Evolutionary conservation across 2,888 invertebrate genomes (phyloP).

Genomic region (Mechanitis messenoides): DNA sequence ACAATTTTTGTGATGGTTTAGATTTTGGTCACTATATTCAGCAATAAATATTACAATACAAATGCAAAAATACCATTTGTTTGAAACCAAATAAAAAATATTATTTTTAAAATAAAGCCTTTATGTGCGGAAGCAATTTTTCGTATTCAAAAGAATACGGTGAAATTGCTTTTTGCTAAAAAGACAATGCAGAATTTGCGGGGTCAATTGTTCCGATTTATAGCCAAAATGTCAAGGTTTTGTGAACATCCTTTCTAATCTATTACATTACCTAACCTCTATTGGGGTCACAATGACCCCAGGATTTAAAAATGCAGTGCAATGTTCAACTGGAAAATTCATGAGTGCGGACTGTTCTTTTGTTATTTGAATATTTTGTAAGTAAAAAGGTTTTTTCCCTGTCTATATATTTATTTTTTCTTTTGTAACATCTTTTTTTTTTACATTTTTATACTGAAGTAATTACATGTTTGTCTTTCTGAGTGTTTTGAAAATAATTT

Average conservation of each 20-base stretch:
- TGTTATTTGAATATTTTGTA: neutral
- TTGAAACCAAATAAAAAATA: too few species aligned
- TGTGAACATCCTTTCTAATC: constrained; percentile 32
- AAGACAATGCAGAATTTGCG: constrained; percentile 31
- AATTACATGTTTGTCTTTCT: too few species aligned
- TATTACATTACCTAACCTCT: constrained; percentile 4
- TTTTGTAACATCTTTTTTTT: too few species aligned
- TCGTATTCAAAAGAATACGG: neutral
- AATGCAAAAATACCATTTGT: too few species aligned
- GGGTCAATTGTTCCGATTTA: constrained; percentile 35
- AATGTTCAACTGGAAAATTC: neutral
- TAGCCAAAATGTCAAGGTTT: constrained; percentile 31
- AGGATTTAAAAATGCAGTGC: neutral
- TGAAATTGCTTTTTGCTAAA: constrained; percentile 24
- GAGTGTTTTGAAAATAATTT: too few species aligned
- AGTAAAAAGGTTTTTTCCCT: neutral
- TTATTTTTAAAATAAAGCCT: too few species aligned
- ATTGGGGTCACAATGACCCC: neutral
- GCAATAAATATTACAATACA: too few species aligned
- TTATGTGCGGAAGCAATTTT: too few species aligned
- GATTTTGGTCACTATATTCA: too few species aligned
- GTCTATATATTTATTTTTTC: too few species aligned
- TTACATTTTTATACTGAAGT: too few species aligned
- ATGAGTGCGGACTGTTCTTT: neutral
- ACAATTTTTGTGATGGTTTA: too few species aligned